Evolutionary conservation across 1,140 invertebrate species (phyloP).

Genomic region (Epicauta chinensis): DNA sequence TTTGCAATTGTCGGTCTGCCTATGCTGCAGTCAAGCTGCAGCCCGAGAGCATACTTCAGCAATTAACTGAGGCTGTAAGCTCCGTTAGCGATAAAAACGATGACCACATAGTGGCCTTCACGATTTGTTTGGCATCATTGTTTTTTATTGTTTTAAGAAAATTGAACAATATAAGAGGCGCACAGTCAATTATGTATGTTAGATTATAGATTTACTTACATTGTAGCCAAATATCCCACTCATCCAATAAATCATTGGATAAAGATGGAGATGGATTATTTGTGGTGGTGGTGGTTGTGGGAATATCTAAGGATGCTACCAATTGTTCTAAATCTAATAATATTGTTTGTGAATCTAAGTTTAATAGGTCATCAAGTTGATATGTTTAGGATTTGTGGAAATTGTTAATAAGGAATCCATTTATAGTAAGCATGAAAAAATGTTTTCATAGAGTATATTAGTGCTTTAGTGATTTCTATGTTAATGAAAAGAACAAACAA

Average conservation of each 20-base stretch:
- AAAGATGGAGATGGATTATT: slow-evolving; percentile 16
- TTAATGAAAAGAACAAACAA: too few species aligned
- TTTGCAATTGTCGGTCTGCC: too few species aligned
- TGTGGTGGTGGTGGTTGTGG: slow-evolving; percentile 18
- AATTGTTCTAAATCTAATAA: slow-evolving; percentile 40
- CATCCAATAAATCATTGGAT: slow-evolving; percentile 25
- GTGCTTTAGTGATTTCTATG: slow-evolving; percentile 1
- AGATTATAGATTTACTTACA: slow-evolving; percentile 31
- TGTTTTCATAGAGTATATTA: slow-evolving; percentile 17
- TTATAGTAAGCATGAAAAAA: slow-evolving; percentile 31
- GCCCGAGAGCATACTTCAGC: too few species aligned
- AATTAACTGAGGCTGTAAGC: too few species aligned
- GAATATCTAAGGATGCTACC: slow-evolving; percentile 34
- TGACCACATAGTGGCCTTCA: too few species aligned
- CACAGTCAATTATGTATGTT: too few species aligned
- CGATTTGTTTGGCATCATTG: too few species aligned
- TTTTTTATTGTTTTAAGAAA: too few species aligned
- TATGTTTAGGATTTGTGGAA: slow-evolving; percentile 24
- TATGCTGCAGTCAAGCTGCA: too few species aligned
- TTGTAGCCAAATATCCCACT: slow-evolving; percentile 38
- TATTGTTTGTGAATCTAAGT: slow-evolving; percentile 30
- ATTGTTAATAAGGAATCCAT: slow-evolving; percentile 27
- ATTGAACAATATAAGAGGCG: too few species aligned
- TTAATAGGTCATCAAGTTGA: slow-evolving; percentile 21
- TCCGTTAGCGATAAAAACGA: too few species aligned